Evolutionary conservation across 2,888 invertebrate genomes (phyloP).

Genomic region (Phengaris alcon): DNA sequence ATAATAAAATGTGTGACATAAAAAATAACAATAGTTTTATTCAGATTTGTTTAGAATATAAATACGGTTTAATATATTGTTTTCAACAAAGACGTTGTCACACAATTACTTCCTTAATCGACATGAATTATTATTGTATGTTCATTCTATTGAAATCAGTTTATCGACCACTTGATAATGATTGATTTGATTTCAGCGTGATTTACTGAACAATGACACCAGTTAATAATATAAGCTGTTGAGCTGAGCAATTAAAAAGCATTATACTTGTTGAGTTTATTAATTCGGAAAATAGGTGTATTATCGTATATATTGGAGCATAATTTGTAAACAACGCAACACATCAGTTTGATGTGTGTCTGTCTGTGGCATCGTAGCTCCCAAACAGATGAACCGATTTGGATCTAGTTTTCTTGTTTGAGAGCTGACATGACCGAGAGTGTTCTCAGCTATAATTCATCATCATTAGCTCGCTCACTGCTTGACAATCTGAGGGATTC

Average conservation of each 20-base stretch:
- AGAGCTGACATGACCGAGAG: no score
- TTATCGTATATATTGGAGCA: neutral
- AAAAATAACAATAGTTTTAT: neutral
- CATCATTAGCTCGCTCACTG: no score
- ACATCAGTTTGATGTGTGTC: no score
- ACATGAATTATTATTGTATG: neutral
- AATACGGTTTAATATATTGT: neutral
- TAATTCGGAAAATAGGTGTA: neutral
- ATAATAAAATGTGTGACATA: neutral
- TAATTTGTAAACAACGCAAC: neutral
- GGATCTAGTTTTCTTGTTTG: no score
- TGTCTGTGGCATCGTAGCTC: no score
- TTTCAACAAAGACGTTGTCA: constrained; percentile 6
- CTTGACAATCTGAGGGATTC: no score
- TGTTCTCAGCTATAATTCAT: no score
- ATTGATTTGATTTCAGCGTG: constrained; percentile 25
- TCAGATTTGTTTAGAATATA: neutral
- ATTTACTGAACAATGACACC: constrained; percentile 26
- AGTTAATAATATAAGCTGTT: neutral
- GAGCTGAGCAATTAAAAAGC: neutral
- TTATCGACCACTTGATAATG: constrained; percentile 25
- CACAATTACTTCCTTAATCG: constrained; percentile 1
- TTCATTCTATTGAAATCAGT: constrained; percentile 10
- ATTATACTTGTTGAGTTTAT: neutral
- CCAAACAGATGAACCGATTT: no score